Evolutionary conservation across 2,797 vertebrate species (phyloP).

Genomic region (Ataeniobius toweri): DNA sequence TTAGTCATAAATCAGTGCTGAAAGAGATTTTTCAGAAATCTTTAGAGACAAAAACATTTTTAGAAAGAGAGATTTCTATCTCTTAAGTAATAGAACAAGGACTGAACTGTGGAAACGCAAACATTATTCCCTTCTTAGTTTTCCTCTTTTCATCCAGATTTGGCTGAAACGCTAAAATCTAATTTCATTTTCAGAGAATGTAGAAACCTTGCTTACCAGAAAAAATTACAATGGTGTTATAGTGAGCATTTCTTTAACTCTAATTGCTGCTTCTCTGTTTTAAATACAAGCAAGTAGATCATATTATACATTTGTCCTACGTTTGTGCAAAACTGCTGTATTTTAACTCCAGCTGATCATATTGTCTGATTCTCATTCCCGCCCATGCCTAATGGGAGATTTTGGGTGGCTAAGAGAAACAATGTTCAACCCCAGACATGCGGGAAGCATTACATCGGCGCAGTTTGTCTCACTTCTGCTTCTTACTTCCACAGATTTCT

Average conservation of each 20-base stretch:
- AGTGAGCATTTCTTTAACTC: background rate
- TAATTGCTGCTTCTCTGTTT: background rate
- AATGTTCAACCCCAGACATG: slow-evolving; percentile 26
- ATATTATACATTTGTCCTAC: background rate
- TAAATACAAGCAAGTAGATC: background rate
- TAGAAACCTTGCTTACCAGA: too few relatives aligned
- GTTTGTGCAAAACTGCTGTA: background rate
- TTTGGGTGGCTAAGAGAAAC: background rate
- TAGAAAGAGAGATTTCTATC: background rate
- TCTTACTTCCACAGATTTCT: slow-evolving; percentile 33
- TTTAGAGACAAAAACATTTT: background rate
- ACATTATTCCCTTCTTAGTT: background rate
- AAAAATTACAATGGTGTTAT: background rate
- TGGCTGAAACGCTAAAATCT: background rate
- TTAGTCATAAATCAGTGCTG: background rate
- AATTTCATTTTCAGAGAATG: too few relatives aligned
- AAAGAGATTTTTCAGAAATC: background rate
- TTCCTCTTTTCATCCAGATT: background rate
- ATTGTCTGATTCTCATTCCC: background rate
- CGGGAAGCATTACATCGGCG: slow-evolving; percentile 38
- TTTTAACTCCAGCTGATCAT: background rate
- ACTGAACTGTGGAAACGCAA: background rate
- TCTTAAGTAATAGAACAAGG: background rate
- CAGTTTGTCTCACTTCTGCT: slow-evolving; percentile 47
- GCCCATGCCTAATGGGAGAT: background rate